Evolutionary conservation across 2,888 invertebrate species (phyloP).

Genomic region (Anagyrus pseudococci): DNA sequence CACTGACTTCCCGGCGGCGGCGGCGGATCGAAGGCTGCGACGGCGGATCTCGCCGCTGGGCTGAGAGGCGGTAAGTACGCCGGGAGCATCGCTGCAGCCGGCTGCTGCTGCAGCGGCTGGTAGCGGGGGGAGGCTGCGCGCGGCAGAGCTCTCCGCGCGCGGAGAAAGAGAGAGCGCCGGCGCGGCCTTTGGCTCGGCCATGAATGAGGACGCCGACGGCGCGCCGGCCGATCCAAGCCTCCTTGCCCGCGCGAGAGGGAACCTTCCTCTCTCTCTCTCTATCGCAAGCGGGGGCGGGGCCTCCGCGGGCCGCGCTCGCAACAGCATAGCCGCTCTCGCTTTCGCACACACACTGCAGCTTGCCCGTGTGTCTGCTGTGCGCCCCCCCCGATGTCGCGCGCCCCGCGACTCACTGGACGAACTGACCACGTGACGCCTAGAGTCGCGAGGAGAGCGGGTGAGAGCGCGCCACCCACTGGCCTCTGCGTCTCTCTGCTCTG

Average conservation of each 20-base stretch:
- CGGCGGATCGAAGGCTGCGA: too few species aligned
- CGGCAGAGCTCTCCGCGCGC: too few species aligned
- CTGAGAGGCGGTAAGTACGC: too few species aligned
- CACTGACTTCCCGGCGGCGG: too few species aligned
- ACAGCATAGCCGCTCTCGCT: conserved; percentile 40
- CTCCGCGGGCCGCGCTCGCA: conserved; percentile 35
- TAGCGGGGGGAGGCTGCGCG: conserved; percentile 38
- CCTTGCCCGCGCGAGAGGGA: conserved; percentile 44
- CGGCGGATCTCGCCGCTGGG: too few species aligned
- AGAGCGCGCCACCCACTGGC: too few species aligned
- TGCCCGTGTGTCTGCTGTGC: conserved; percentile 10
- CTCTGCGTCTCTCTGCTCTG: too few species aligned
- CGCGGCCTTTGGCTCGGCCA: conserved; percentile 60
- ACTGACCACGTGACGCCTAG: too few species aligned
- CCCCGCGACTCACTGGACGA: too few species aligned
- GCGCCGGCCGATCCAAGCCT: conserved; percentile 46
- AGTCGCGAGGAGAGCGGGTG: too few species aligned
- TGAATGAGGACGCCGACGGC: conserved; percentile 55
- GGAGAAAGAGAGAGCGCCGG: conserved; percentile 35
- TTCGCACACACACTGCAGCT: conserved; percentile 5
- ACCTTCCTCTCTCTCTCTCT: too few species aligned
- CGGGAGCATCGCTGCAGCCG: not conserved
- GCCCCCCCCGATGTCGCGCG: conserved; percentile 29
- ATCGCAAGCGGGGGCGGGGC: conserved; percentile 64
- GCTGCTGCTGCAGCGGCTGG: conserved; percentile 17